phyloP scores from a whole-genome alignment of 2,888 invertebrate genomes.

The Odontothrips loti region DNA sequence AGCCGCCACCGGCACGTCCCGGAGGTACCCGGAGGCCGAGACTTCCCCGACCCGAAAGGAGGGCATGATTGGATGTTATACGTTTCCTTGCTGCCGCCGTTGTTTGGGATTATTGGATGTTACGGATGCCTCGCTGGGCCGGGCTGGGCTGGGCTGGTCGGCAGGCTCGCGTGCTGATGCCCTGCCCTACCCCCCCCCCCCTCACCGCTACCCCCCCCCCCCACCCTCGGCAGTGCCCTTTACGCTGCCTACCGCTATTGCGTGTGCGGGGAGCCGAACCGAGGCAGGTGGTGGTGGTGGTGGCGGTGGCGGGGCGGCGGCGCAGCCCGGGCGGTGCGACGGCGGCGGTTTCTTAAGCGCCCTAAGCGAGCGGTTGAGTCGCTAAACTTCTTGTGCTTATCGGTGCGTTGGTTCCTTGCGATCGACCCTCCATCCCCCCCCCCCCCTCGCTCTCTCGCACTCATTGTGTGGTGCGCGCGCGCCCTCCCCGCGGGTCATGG shows the following conservation, averaged over 20 bases:
- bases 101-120: background rate
- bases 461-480: background rate
- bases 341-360: background rate
- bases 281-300: background rate
- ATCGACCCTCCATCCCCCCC: background rate
- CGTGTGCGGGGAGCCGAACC: background rate
- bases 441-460: background rate
- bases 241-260: no score
- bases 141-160: background rate
- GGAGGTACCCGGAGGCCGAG: no score
- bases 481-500: background rate
- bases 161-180: background rate
- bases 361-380: background rate
- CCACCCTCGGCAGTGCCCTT: conserved; percentile 35
- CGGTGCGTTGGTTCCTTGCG: background rate
- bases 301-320: background rate
- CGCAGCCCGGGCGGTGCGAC: background rate
- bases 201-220: conserved; percentile 33
- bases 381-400: conserved; percentile 1
- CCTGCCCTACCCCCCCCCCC: conserved; percentile 30
- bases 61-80: background rate
- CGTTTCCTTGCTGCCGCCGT: background rate
- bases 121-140: conserved; percentile 5
- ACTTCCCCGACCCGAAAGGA: no score
- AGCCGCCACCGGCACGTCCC: background rate